phyloP scores from a whole-genome alignment of 2,113 vertebrate genomes.

The Dromas ardeola region DNA sequence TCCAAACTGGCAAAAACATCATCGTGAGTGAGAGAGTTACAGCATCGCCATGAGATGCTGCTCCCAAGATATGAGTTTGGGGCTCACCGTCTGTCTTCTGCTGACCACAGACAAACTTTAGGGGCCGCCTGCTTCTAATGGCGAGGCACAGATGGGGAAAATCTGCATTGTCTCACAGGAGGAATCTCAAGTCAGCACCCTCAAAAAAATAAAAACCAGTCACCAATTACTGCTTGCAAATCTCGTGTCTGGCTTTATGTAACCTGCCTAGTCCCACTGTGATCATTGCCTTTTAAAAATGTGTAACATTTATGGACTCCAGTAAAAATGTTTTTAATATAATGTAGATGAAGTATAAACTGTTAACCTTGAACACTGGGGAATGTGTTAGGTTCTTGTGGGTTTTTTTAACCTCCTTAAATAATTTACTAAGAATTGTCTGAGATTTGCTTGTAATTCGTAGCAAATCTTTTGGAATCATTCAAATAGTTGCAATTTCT shows the following conservation, averaged over 20 bases:
- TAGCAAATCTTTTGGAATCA: not conserved
- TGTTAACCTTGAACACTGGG: conserved; percentile 32
- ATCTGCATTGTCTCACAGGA: not conserved
- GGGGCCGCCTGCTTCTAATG: not conserved
- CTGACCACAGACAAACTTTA: not conserved
- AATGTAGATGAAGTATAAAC: conserved; percentile 55
- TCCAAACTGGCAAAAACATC: not conserved
- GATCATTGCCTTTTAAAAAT: conserved; percentile 36
- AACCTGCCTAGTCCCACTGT: not conserved
- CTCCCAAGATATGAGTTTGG: not conserved
- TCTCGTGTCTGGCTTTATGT: not conserved
- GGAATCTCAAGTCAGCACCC: not conserved
- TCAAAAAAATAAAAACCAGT: not conserved
- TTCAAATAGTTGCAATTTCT: not conserved
- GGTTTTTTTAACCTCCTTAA: not conserved
- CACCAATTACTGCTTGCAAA: not conserved
- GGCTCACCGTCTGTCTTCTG: not conserved
- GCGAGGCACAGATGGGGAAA: not conserved
- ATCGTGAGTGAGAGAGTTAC: not conserved
- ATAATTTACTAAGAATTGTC: conserved; percentile 15
- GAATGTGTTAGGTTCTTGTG: not conserved
- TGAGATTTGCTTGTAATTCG: not conserved
- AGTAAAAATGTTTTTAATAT: conserved; percentile 71
- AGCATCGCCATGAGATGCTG: fast-evolving
- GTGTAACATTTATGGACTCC: conserved; percentile 28